Conservation (phyloP, 1,140 invertebrate genomes). For the Leptopilina boulardi region DNA sequence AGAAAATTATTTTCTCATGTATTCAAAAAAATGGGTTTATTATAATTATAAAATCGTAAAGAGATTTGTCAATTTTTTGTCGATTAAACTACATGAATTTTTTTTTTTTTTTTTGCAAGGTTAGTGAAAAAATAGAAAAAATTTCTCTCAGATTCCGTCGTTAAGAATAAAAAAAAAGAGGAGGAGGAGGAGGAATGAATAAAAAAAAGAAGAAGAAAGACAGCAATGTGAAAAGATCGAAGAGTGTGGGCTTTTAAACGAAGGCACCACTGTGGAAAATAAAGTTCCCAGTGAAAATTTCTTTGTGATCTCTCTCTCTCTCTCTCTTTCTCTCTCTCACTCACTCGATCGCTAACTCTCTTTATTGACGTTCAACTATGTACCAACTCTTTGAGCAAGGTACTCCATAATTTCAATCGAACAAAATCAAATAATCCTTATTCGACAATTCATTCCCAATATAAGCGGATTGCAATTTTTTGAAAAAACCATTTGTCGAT, state of each 20-base stretch:
- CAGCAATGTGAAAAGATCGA: slow-evolving; percentile 9
- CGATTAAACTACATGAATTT: not conserved
- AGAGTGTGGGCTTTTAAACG: slow-evolving; percentile 61
- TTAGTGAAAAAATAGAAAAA: not conserved
- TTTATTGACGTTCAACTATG: slow-evolving; percentile 17
- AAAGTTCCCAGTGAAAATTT: slow-evolving; percentile 65
- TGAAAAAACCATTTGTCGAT: too few relatives aligned
- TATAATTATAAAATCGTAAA: not conserved
- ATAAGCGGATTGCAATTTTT: too few relatives aligned
- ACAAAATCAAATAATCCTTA: slow-evolving; percentile 14
- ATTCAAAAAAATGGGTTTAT: not conserved
- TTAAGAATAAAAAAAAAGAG: not conserved
- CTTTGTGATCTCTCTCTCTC: slow-evolving; percentile 54
- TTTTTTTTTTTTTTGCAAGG: not conserved
- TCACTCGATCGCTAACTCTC: not conserved
- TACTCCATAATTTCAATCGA: slow-evolving; percentile 17
- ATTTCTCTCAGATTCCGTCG: slow-evolving; percentile 6
- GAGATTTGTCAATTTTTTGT: not conserved
- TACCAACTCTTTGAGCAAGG: slow-evolving; percentile 12
- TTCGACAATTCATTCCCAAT: not conserved
- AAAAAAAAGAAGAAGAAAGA: not conserved
- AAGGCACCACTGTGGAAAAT: slow-evolving; percentile 66
- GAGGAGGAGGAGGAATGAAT: not conserved
- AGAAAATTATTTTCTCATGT: not conserved
- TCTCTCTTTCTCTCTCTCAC: not conserved